Evolutionary conservation across 2,113 vertebrate genomes (phyloP), one percentile per base, ranked within the genome.

Genomic region (Anarhynchus alexandrinus): DNA sequence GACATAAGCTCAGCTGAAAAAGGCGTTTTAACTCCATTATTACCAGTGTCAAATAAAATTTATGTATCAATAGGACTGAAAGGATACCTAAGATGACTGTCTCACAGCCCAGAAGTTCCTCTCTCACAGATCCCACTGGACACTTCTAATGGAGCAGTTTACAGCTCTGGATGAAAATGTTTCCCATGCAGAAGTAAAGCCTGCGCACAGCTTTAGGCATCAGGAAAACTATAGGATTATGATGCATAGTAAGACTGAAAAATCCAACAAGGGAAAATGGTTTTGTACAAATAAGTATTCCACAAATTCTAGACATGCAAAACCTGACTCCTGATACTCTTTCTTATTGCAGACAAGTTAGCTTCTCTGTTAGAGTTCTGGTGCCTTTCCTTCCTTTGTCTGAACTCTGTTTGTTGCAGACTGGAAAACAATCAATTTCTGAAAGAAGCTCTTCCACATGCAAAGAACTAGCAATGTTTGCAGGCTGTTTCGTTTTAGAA

Each of bases 21-120:
- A 71, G 13, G 14, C 20, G 66, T 77, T 94, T 95, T 91, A 96
- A 86, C 69, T 88, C 71, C 64, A 81, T 67, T 86, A 57, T 59
- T 72, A 89, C 51, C 64, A 79, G 38, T 55, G 32, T 54, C 7
- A 62, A 83, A 73, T 27, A 86, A 88, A 84, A 91, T 64, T 5
- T 43, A 42, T 54, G 5, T 45, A 83, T 82, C 22, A 38, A 70
- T 15, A 55, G 9, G 13, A 42, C 32, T 61, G 29, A 67, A 76
- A 70, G 19, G 26, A 82, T n/a, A 59, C 0, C 5, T 16, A 42
- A 69, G 6, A 51, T 62, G 16, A 64, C n/a, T 67, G 26, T 52
- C 22, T 15, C 27, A 79, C 3, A 81, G 13, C 12, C 14, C 38
- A 67, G 47, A 9, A 88, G 25, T 12, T 88, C 23, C 36, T 61